phyloP scores from a whole-genome alignment of 2,113 vertebrate species.

The Lates calcarifer region DNA sequence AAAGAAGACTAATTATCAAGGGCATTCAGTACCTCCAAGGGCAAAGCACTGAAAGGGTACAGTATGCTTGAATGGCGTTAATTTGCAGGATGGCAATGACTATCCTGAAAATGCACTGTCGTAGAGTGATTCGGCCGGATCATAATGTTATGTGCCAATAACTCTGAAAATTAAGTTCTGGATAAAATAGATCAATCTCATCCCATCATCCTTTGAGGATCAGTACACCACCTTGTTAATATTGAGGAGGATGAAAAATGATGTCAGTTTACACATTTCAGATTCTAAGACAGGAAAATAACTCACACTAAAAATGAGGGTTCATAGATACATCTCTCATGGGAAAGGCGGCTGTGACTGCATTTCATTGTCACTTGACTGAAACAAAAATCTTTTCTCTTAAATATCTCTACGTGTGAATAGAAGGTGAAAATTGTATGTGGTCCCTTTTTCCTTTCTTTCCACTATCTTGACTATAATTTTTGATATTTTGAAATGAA shows the following conservation, averaged over 20 bases:
- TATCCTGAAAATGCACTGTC: constrained; percentile 6
- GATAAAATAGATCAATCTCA: constrained; percentile 53
- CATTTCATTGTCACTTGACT: background rate
- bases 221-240: constrained; percentile 30
- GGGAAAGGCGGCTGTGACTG: background rate
- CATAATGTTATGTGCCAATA: constrained; percentile 66
- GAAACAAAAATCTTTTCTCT: background rate
- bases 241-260: constrained; percentile 40
- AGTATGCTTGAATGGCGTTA: constrained; percentile 40
- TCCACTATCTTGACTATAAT: background rate
- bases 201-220: constrained; percentile 56
- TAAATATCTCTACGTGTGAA: background rate
- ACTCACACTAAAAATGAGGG: constrained; percentile 19
- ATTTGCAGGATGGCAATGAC: constrained; percentile 47
- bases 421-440: background rate
- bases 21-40: constrained; percentile 8
- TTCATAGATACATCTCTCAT: background rate
- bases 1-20: constrained; percentile 36
- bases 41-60: constrained; percentile 17
- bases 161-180: constrained; percentile 64
- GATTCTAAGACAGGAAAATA: constrained; percentile 37
- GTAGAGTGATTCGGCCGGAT: constrained; percentile 33
- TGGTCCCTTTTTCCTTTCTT: background rate
- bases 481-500: background rate
- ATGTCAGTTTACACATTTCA: constrained; percentile 42